Evolutionary conservation across 2,113 vertebrate species (phyloP).

Genomic region (Dipodomys spectabilis): DNA sequence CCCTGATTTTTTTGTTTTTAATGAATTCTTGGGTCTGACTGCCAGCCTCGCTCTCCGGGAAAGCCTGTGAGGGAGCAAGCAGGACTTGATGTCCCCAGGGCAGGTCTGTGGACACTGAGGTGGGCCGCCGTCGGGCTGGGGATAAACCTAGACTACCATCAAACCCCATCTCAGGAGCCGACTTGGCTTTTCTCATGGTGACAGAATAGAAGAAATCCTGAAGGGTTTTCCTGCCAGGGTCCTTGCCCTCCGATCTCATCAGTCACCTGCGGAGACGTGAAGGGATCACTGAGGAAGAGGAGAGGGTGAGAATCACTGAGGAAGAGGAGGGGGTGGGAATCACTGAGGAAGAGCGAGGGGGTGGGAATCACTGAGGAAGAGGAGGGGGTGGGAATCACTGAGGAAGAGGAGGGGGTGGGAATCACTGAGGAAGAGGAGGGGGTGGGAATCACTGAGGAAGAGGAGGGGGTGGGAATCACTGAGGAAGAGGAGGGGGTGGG

Average conservation of each 20-base stretch:
- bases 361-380: not conserved
- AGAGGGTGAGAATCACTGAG: no score
- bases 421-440: not conserved
- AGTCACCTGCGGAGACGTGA: slow-evolving; percentile 30
- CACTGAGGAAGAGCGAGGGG: no score
- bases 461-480: no score
- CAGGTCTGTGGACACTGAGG: not conserved
- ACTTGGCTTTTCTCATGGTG: not conserved
- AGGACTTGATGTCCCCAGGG: not conserved
- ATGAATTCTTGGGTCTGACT: not conserved
- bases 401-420: not conserved
- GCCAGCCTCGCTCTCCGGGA: not conserved
- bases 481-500: no score
- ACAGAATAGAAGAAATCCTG: not conserved
- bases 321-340: no score
- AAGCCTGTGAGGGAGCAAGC: not conserved
- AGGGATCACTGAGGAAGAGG: slow-evolving; percentile 56
- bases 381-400: slow-evolving; percentile 62
- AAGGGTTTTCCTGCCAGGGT: not conserved
- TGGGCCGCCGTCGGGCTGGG: not conserved
- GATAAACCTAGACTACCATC: not conserved
- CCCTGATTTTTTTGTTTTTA: no score
- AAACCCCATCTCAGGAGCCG: not conserved
- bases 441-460: no score
- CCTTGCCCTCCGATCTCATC: not conserved